Base-by-base conservation (phyloP, 2,888 invertebrate genomes). In the Germaria angustata region DNA sequence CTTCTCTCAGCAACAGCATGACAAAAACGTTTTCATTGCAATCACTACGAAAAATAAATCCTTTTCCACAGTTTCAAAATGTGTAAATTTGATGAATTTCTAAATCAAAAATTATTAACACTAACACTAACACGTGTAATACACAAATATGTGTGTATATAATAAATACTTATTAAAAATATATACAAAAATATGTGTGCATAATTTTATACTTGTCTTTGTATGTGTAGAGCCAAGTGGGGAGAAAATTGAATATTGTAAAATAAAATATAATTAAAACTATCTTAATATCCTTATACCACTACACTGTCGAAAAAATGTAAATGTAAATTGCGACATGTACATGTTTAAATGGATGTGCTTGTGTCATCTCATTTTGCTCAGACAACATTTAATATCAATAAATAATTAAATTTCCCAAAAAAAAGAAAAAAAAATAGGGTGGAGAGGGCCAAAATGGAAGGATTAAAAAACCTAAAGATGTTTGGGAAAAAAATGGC, bases 241-340 rank as follows among this genome's bases (percentile, higher is more conserved):
- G 13, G 28, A 28, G 28, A 28, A 73, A 71, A 76, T 82, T 75
- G 17, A 79, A 79, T 75, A 76, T 76, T 59, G 44, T 66, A 51
- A 79, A 71, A 76, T 3, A 63, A 82, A 82, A 82, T 82, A 79
- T 82, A 82, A 82, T 82, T 82, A 82, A 82, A 82, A 82, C 82
- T 82, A 82, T 82, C 79, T 65, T 34, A 36, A 73, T 36, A 57
- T 34, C 51, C 53, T 57, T 28, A 5, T 32, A 34, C 53, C 46
- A 73, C 65, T 20, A 66, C 39, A 69, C 28, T 66, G 17, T 6
- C 36, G 36, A 46, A 9, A 55, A 63, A 20, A 1, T 17, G 20
- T 22, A 2, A 15, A 17, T 20, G 32, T 41, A 28, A 61, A 32
- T 24, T 32, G 5, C 9, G 24, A 1, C 9, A 39, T 32, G 6